These are phyloP conservation scores for Vandiemenella viatica DNA, from an alignment of 2,888 invertebrate species.

Conservation along the genomic window DNA sequence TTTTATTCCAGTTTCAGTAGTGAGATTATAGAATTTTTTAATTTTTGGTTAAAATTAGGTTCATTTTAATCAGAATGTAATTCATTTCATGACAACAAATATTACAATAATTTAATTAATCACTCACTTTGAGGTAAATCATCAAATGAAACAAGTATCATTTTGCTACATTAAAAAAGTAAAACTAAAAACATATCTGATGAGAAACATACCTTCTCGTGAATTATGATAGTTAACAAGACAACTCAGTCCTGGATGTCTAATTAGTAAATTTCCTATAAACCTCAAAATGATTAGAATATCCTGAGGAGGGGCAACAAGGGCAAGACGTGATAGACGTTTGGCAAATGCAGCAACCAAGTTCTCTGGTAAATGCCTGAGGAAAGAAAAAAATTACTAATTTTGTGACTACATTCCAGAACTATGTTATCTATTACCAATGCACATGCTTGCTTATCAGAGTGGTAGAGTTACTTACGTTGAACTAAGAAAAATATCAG, in stretches of 20 bases:
- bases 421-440: too few species aligned
- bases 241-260: conserved; percentile 70
- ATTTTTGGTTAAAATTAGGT: too few species aligned
- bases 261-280: conserved; percentile 66
- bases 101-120: too few species aligned
- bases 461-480: conserved; percentile 48
- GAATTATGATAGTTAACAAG: conserved; percentile 39
- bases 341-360: conserved; percentile 89
- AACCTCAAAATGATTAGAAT: conserved; percentile 62
- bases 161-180: background rate
- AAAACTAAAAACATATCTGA: background rate
- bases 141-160: too few species aligned
- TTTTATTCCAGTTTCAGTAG: too few species aligned
- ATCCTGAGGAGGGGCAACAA: conserved; percentile 70
- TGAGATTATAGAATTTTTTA: too few species aligned
- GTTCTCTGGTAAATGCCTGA: conserved; percentile 75
- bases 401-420: too few species aligned
- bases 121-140: too few species aligned
- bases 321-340: conserved; percentile 64
- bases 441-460: too few species aligned
- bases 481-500: conserved; percentile 83
- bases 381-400: too few species aligned
- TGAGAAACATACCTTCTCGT: conserved; percentile 24
- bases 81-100: too few species aligned
- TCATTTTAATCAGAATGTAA: too few species aligned